Percentiles rank a stretch among this genome's conserved stretches.
Conservation (phyloP, 2,888 invertebrate species). For the Saturnia pavonia region DNA sequence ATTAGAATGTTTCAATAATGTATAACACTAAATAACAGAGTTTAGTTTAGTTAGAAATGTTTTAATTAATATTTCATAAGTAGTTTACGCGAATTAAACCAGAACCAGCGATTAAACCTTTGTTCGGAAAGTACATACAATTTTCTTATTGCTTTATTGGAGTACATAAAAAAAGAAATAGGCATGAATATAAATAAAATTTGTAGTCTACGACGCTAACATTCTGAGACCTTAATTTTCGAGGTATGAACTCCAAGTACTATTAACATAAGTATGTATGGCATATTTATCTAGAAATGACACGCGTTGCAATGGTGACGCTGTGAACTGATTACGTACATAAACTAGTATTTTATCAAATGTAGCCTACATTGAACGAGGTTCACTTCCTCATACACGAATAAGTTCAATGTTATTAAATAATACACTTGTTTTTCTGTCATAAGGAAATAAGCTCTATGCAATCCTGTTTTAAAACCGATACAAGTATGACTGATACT, state of each 20-base stretch:
- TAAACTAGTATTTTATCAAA: conserved; percentile 30
- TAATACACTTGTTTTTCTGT: background rate
- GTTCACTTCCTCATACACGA: conserved; percentile 41
- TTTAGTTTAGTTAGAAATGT: too few relatives aligned
- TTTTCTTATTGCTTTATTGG: background rate
- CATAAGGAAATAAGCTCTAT: background rate
- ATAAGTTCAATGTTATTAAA: conserved; percentile 29
- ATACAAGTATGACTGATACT: background rate
- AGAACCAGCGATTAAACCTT: background rate
- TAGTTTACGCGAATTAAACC: too few relatives aligned
- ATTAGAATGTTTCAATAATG: too few relatives aligned
- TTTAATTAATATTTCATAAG: too few relatives aligned
- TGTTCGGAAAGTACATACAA: background rate
- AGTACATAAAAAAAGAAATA: background rate
- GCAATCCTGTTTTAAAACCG: background rate
- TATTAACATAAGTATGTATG: background rate
- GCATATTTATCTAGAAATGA: background rate
- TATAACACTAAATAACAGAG: too few relatives aligned
- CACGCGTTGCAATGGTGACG: conserved; percentile 24
- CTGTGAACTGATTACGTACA: conserved; percentile 10
- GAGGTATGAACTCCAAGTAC: background rate
- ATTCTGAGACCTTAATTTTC: background rate
- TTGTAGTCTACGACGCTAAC: background rate
- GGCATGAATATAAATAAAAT: background rate
- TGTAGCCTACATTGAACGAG: conserved; percentile 53